Evolutionary conservation across 2,113 vertebrate species (phyloP).

Genomic region (Pelodiscus sinensis): DNA sequence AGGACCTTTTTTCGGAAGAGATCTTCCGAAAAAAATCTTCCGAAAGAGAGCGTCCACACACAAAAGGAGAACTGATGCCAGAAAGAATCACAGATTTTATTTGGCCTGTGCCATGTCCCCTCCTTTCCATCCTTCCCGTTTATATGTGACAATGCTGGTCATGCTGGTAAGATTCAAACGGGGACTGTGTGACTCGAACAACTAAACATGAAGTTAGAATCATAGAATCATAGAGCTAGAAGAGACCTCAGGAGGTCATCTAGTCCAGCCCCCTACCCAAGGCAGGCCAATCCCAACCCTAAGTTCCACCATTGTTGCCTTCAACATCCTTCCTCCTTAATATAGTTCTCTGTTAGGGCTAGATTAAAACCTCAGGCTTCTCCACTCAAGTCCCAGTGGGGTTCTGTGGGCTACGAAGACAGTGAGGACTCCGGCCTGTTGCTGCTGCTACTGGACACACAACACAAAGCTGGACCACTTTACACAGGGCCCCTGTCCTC

Average conservation of each 20-base stretch:
- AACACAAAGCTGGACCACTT: neutral
- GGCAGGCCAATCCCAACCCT: too few species aligned
- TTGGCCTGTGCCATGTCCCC: neutral
- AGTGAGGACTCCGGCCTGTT: neutral
- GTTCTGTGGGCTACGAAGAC: neutral
- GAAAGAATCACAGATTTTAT: neutral
- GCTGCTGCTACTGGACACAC: neutral
- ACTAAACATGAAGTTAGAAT: neutral
- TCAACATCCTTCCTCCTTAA: neutral
- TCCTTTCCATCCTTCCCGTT: neutral
- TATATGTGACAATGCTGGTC: neutral
- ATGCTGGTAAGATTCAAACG: neutral
- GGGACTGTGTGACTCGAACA: neutral
- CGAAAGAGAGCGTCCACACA: too few species aligned
- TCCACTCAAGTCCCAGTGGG: neutral
- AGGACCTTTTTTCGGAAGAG: too few species aligned
- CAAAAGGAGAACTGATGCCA: neutral
- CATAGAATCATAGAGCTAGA: too few species aligned
- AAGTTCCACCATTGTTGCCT: neutral
- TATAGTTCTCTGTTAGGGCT: neutral
- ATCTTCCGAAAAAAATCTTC: too few species aligned
- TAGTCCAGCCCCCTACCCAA: too few species aligned
- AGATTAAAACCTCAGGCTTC: neutral
- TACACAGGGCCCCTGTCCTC: slow-evolving; percentile 23
- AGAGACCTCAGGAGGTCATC: too few species aligned